Evolutionary conservation across 2,888 invertebrate species (phyloP).

Genomic region (Plusia festucae): DNA sequence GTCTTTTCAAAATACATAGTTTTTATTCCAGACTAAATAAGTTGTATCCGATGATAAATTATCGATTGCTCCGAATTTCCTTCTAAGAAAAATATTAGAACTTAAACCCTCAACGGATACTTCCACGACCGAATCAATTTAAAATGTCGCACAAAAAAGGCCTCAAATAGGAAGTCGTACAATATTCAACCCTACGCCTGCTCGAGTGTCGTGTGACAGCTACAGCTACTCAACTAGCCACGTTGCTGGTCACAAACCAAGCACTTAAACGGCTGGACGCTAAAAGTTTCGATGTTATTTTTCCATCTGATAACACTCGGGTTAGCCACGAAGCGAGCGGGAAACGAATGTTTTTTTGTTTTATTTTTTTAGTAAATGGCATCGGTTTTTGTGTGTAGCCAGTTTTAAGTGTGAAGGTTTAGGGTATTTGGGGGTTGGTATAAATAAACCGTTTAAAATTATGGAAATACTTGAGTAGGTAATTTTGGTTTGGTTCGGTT

Average conservation of each 20-base stretch:
- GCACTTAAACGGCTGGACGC: constrained; percentile 50
- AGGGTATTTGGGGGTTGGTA: not conserved
- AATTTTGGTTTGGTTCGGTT: too few relatives aligned
- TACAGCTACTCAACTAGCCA: constrained; percentile 33
- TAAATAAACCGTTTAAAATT: too few relatives aligned
- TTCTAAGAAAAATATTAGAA: not conserved
- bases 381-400: not conserved
- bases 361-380: not conserved
- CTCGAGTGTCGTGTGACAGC: not conserved
- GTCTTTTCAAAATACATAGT: not conserved
- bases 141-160: not conserved
- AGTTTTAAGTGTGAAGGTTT: not conserved
- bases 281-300: constrained; percentile 60
- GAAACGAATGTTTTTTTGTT: not conserved
- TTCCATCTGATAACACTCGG: constrained; percentile 58
- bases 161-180: not conserved
- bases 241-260: constrained; percentile 49
- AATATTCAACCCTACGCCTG: not conserved
- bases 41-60: not conserved
- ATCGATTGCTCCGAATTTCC: not conserved
- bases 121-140: not conserved
- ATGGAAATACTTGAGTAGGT: too few relatives aligned
- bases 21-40: not conserved
- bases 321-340: constrained; percentile 35
- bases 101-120: not conserved